Evolutionary conservation across 2,888 invertebrate genomes (phyloP).

Genomic region (Eledone cirrhosa): DNA sequence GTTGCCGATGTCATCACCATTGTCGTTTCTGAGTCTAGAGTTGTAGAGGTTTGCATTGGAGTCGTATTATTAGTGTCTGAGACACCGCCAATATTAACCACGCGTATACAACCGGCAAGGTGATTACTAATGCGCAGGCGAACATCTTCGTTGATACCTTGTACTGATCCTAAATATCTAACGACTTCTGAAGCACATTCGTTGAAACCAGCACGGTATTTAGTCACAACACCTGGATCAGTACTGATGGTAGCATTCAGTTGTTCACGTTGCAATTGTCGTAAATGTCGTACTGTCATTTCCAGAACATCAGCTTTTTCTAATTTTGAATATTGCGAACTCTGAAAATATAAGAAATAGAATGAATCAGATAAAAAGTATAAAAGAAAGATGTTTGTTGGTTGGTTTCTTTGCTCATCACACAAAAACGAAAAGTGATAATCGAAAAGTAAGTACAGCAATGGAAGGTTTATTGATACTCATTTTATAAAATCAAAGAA

Average conservation of each 20-base stretch:
- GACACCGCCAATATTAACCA: not conserved
- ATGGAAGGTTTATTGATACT: too few relatives aligned
- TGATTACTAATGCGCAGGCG: conserved; percentile 54
- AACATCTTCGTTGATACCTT: conserved; percentile 52
- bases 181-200: conserved; percentile 62
- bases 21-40: not conserved
- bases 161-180: conserved; percentile 55
- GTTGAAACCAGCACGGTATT: conserved; percentile 59
- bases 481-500: too few relatives aligned
- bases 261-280: conserved; percentile 55
- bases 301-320: conserved; percentile 66
- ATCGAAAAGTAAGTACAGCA: not conserved
- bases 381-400: too few relatives aligned
- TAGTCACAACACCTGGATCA: conserved; percentile 50
- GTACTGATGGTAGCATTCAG: conserved; percentile 42
- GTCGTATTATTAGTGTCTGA: not conserved
- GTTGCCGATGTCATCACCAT: not conserved
- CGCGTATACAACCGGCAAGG: conserved; percentile 50
- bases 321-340: conserved; percentile 62
- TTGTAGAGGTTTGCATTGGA: not conserved
- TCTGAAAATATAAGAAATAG: too few relatives aligned
- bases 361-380: not conserved
- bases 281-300: conserved; percentile 63
- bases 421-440: too few relatives aligned
- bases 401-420: too few relatives aligned